Percentiles rank a stretch among this genome's conserved stretches.
These are phyloP conservation scores for Sprattus sprattus DNA, from an alignment of 2,113 vertebrate species.

Conservation along the genomic window DNA sequence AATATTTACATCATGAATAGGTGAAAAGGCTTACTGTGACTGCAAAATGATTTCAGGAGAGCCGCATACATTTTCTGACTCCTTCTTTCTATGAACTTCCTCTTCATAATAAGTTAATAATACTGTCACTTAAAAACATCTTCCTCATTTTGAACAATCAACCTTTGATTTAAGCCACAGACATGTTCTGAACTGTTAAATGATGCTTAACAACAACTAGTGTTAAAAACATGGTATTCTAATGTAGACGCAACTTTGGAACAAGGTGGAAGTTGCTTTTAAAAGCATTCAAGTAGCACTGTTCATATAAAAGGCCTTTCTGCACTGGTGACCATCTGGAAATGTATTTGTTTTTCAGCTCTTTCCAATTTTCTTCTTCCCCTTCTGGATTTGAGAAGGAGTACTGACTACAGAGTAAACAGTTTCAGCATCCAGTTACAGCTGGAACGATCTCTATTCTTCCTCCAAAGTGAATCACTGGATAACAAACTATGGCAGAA, in stretches of 20 bases:
- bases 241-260: not conserved
- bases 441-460: not conserved
- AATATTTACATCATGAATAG: not conserved
- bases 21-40: not conserved
- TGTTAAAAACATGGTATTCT: not conserved
- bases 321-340: not conserved
- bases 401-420: not conserved
- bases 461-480: not conserved
- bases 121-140: conserved; percentile 1
- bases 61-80: not conserved
- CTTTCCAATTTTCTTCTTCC: not conserved
- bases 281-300: not conserved
- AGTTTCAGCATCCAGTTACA: not conserved
- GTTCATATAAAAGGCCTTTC: not conserved
- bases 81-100: not conserved
- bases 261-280: not conserved
- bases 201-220: not conserved
- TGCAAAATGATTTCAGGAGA: not conserved
- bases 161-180: not conserved
- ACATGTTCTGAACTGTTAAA: not conserved
- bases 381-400: not conserved
- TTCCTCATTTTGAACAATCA: not conserved
- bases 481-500: not conserved
- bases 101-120: conserved; percentile 8
- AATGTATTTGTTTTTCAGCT: not conserved